phyloP scores from a whole-genome alignment of 37 sponge, comb jelly and placozoan species.

The Aplysina aerophoba region DNA sequence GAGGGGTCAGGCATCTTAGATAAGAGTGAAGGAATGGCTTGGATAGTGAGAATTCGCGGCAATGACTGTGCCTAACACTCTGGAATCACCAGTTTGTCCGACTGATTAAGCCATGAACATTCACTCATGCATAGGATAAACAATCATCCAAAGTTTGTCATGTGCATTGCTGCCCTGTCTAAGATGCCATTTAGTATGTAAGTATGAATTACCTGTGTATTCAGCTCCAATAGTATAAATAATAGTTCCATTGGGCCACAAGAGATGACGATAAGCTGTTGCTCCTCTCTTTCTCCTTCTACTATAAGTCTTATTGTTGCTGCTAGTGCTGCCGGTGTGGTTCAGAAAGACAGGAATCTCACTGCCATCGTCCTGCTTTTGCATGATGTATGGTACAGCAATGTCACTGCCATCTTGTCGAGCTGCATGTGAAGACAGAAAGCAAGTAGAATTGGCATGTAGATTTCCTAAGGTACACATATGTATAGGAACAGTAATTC shows the following conservation, averaged over 20 bases:
- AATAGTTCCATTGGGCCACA: conserved; percentile 72
- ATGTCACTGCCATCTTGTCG: conserved; percentile 37
- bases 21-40: no score
- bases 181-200: not conserved
- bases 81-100: not conserved
- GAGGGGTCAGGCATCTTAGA: no score
- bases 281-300: conserved; percentile 68
- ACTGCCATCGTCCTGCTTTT: not conserved
- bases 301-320: not conserved
- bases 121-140: not conserved
- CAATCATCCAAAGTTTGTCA: not conserved
- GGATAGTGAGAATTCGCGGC: no score
- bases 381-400: conserved; percentile 2
- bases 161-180: not conserved
- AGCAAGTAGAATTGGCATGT: no score
- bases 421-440: not conserved
- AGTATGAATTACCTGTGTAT: conserved; percentile 45
- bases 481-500: no score
- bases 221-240: conserved; percentile 41
- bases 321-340: not conserved
- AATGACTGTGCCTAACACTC: no score
- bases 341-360: not conserved
- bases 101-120: not conserved
- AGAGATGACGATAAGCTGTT: conserved; percentile 35
- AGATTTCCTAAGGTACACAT: no score